Percentiles rank a stretch among this genome's conserved stretches.
phyloP scores from a whole-genome alignment of 2,113 vertebrate genomes.

The Colinus virginianus region DNA sequence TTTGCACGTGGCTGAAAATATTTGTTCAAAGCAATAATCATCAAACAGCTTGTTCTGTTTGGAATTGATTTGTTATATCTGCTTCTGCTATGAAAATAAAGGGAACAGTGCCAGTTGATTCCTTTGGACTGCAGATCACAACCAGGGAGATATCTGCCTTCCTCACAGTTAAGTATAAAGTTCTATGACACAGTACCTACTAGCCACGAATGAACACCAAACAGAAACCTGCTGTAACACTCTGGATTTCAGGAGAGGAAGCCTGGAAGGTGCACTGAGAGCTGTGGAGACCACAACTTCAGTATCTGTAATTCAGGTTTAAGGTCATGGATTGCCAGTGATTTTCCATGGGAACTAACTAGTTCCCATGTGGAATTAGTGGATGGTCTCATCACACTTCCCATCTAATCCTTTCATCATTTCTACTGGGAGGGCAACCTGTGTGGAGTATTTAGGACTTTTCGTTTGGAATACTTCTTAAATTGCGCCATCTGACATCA shows the following conservation, averaged over 20 bases:
- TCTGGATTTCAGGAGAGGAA: not conserved
- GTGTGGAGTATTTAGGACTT: not conserved
- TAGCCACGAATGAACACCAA: not conserved
- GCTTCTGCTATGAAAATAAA: not conserved
- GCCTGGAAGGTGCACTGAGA: not conserved
- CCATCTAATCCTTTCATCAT: not conserved
- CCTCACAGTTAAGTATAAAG: not conserved
- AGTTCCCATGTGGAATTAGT: not conserved
- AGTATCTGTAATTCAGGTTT: not conserved
- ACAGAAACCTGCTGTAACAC: not conserved
- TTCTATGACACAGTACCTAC: accelerated
- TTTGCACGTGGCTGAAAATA: slow-evolving; percentile 50
- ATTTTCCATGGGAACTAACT: not conserved
- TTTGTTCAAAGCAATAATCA: slow-evolving; percentile 58
- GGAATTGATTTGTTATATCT: not conserved
- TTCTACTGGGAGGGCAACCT: not conserved
- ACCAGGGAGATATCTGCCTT: not conserved
- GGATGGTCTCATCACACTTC: not conserved
- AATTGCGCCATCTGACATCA: not conserved
- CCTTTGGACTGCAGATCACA: not conserved
- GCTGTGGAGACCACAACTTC: not conserved
- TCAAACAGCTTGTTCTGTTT: slow-evolving; percentile 26
- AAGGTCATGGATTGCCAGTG: not conserved
- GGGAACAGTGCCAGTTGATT: not conserved
- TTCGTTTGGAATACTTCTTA: not conserved